Percentiles rank a stretch among this genome's conserved stretches.
Evolutionary conservation across 2,113 vertebrate genomes (phyloP).

Genomic region (Labeo rohita): DNA sequence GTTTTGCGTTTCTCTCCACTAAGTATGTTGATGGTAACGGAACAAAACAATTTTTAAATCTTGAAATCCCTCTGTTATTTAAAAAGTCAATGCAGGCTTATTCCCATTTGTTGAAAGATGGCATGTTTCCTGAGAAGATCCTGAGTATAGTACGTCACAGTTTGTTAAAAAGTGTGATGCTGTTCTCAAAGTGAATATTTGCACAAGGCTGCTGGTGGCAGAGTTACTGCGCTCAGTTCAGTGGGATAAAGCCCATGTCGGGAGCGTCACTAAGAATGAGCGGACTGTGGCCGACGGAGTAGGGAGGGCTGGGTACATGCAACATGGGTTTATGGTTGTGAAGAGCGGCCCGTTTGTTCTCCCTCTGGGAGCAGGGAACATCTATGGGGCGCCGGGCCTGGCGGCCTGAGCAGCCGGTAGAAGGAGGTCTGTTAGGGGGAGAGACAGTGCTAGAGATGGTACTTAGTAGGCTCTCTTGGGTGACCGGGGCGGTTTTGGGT

Average conservation of each 20-base stretch:
- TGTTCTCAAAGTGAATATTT: conserved; percentile 11
- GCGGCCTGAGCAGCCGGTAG: conserved; percentile 52
- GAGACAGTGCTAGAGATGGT: conserved; percentile 44
- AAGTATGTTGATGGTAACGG: conserved; percentile 10
- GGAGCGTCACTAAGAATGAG: conserved; percentile 60
- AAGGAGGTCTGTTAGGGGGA: conserved; percentile 34
- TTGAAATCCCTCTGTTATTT: neutral
- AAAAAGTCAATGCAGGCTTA: neutral
- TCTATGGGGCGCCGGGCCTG: neutral
- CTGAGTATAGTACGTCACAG: conserved; percentile 49
- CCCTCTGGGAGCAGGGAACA: conserved; percentile 53
- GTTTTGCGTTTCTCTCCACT: conserved; percentile 61
- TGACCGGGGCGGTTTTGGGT: conserved; percentile 67
- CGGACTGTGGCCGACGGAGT: conserved; percentile 60
- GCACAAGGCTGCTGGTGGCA: conserved; percentile 3
- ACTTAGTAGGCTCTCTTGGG: conserved; percentile 50
- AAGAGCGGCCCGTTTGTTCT: conserved; percentile 63
- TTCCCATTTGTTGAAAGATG: conserved; percentile 29
- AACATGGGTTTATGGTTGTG: conserved; percentile 71
- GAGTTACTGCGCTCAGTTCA: conserved; percentile 55
- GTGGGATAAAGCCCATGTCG: conserved; percentile 59
- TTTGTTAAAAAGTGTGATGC: conserved; percentile 11
- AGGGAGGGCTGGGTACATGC: conserved; percentile 68
- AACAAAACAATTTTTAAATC: neutral
- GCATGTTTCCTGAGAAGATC: conserved; percentile 58